phyloP scores from a whole-genome alignment of 1,140 invertebrate genomes.

The Drosophila kikkawai region DNA sequence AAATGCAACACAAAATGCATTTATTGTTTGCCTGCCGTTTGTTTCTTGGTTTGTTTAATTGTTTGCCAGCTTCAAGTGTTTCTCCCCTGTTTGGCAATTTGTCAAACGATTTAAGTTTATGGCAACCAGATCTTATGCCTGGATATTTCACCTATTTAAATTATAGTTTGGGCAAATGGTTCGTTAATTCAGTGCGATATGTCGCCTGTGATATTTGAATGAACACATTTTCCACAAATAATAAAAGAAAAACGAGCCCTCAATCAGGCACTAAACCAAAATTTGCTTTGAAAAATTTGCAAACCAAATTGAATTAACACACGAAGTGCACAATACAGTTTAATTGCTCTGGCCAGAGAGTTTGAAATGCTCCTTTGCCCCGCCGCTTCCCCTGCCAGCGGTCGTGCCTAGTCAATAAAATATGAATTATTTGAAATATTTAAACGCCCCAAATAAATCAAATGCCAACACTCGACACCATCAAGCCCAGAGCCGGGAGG shows the following conservation, averaged over 20 bases:
- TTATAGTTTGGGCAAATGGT: constrained; percentile 16
- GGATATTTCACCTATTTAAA: constrained; percentile 3
- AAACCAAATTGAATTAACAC: constrained; percentile 64
- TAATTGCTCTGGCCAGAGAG: constrained; percentile 52
- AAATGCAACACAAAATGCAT: constrained; percentile 58
- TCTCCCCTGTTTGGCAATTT: constrained; percentile 11
- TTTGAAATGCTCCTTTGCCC: not conserved
- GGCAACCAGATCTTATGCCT: not conserved
- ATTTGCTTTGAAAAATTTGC: constrained; percentile 47
- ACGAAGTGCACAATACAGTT: constrained; percentile 51
- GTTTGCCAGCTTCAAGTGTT: constrained; percentile 50
- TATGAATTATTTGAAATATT: constrained; percentile 78
- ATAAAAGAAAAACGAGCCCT: not conserved
- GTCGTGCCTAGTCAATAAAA: constrained; percentile 72
- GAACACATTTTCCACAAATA: not conserved
- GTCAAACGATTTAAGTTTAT: constrained; percentile 21
- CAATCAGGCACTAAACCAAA: constrained; percentile 40
- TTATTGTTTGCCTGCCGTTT: constrained; percentile 56
- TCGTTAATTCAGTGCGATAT: constrained; percentile 15
- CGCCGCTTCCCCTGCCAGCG: constrained; percentile 1
- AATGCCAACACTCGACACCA: constrained; percentile 71
- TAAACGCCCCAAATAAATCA: constrained; percentile 71
- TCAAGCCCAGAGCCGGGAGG: constrained; percentile 1
- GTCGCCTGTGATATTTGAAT: not conserved
- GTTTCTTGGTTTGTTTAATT: constrained; percentile 58